Evolutionary conservation across 2,888 invertebrate species (phyloP).

Genomic region (Drosophila meridiana): DNA sequence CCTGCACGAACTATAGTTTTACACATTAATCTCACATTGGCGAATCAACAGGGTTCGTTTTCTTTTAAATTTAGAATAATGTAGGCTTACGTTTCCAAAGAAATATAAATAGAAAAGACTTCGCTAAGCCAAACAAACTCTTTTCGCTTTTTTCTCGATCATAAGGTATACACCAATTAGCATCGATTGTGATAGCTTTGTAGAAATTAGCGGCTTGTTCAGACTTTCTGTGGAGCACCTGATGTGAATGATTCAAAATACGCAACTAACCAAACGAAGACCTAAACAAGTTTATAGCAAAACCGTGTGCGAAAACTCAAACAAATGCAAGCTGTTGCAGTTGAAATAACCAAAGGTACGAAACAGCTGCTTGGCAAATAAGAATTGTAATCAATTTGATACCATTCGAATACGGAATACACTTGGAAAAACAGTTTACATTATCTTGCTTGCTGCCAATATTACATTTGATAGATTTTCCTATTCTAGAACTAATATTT

Average conservation of each 20-base stretch:
- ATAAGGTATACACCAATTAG: slow-evolving; percentile 49
- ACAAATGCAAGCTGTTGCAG: slow-evolving; percentile 34
- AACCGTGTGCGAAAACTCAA: slow-evolving; percentile 19
- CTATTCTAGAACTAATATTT: not conserved
- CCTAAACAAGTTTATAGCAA: slow-evolving; percentile 1
- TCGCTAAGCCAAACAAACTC: not conserved
- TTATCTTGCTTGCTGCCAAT: not conserved
- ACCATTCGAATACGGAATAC: slow-evolving; percentile 18
- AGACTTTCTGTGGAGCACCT: slow-evolving; percentile 23
- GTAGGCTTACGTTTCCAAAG: not conserved
- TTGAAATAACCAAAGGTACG: slow-evolving; percentile 24
- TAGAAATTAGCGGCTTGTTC: slow-evolving; percentile 70
- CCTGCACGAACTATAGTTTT: too few species aligned
- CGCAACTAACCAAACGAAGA: slow-evolving; percentile 9
- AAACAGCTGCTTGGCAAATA: slow-evolving; percentile 19
- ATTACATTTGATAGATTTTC: not conserved
- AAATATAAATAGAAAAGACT: not conserved
- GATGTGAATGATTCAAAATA: slow-evolving; percentile 15
- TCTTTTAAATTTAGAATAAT: not conserved
- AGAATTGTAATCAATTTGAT: not conserved
- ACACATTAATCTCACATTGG: too few species aligned
- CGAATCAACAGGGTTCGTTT: not conserved
- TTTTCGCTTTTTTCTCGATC: not conserved
- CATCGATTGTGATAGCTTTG: slow-evolving; percentile 37
- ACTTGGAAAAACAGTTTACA: not conserved